Evolutionary conservation across 2,113 vertebrate genomes (phyloP), one percentile per base, ranked within the genome.

Genomic region (Platycercus adscitus): DNA sequence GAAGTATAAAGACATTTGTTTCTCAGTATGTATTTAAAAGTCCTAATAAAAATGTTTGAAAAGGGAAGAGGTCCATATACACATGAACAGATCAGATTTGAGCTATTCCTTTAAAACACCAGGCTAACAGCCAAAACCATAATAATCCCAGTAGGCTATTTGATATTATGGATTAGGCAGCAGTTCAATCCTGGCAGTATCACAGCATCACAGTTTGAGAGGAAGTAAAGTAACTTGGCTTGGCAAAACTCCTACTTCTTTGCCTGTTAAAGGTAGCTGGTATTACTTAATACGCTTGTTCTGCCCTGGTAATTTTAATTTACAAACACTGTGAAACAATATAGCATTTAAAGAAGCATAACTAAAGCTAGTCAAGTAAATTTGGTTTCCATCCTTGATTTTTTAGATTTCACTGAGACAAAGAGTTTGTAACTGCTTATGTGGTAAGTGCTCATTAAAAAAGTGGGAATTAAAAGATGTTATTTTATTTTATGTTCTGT

Each of bases 151-250:
- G 35, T n/a, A 47, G 69, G 35, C 47, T 91, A 49, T 17, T 29
- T 81, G 64, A 71, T 92, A 95, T 84, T 91, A 86, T 41, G 64
- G 31, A 50, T 88, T 85, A 93, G 39, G 37, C 77, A 95, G 68
- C 20, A 72, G 49, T 70, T 92, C 91, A 79, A 4, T 88, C 70
- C 44, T 95, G 76, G 33, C 79, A 47, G 33, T 68, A 69, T 80
- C 93, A 58, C 21, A 84, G 61, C 50, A 79, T 58, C 4, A 8
- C 1, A 19, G 56, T 89, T 84, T 82, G 75, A 76, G 47, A 89
- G 43, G 81, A 89, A 84, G 17, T 69, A 50, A 95, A 89, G 82
- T 61, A 84, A 56, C 55, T 72, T 89, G 29, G 28, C 53, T 89
- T 71, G 61, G 70, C 78, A 88, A 97, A 89, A 63, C 20, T 33